These are phyloP conservation scores for Platichthys stellatus DNA, from an alignment of 2,113 vertebrate species.

Conservation along the genomic window DNA sequence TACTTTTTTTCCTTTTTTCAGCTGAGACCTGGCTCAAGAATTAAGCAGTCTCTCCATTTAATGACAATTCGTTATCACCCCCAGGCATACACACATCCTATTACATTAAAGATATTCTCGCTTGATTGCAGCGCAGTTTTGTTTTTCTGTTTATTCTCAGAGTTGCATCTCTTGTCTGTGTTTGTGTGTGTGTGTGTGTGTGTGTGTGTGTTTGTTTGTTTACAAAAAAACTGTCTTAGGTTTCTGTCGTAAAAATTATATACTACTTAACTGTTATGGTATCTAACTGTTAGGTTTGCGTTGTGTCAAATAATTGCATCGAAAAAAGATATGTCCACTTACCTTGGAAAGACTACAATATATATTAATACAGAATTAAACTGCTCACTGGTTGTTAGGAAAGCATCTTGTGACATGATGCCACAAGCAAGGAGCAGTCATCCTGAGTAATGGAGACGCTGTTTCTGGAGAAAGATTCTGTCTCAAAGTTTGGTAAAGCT, in stretches of 20 bases:
- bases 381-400: too few species aligned
- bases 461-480: neutral
- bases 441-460: neutral
- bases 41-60: slow-evolving; percentile 19
- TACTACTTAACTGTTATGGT: too few species aligned
- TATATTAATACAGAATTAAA: too few species aligned
- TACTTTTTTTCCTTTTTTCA: slow-evolving; percentile 1
- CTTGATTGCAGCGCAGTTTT: slow-evolving; percentile 9
- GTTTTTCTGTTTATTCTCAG: neutral
- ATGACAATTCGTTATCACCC: slow-evolving; percentile 21
- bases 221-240: too few species aligned
- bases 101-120: slow-evolving; percentile 20
- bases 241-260: too few species aligned
- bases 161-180: neutral
- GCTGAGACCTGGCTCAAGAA: slow-evolving; percentile 20
- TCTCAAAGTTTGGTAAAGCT: neutral
- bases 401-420: too few species aligned
- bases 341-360: too few species aligned
- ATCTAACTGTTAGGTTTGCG: too few species aligned
- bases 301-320: too few species aligned
- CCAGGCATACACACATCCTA: slow-evolving; percentile 25
- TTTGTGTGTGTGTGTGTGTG: neutral
- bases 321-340: too few species aligned
- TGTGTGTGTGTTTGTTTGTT: too few species aligned
- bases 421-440: too few species aligned